These are phyloP conservation scores for Antennarius maculatus DNA, from an alignment of 2,797 vertebrate species.

Conservation along the genomic window DNA sequence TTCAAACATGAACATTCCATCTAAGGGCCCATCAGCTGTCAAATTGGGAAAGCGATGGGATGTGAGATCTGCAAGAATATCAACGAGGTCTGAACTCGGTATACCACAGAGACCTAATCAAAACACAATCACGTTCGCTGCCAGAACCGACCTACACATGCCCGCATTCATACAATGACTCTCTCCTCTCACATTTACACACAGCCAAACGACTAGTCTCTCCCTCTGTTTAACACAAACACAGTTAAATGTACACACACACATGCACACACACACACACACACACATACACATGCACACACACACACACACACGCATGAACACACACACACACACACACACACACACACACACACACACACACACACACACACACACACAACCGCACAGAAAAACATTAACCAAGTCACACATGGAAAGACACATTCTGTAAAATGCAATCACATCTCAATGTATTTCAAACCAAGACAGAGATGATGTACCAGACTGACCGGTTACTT, in stretches of 20 bases:
- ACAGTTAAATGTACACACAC: slow-evolving; percentile 68
- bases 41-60: slow-evolving; percentile 84
- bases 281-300: no score
- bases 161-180: slow-evolving; percentile 52
- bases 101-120: slow-evolving; percentile 80
- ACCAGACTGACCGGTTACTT: slow-evolving; percentile 64
- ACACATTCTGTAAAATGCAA: slow-evolving; percentile 65
- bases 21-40: slow-evolving; percentile 91
- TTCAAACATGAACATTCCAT: slow-evolving; percentile 90
- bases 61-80: slow-evolving; percentile 75
- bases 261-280: slow-evolving; percentile 63
- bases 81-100: slow-evolving; percentile 74
- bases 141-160: slow-evolving; percentile 66
- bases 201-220: slow-evolving; percentile 48
- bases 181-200: slow-evolving; percentile 51
- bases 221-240: slow-evolving; percentile 51
- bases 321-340: slow-evolving; percentile 67
- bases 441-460: slow-evolving; percentile 61
- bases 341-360: slow-evolving; percentile 68
- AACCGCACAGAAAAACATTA: slow-evolving; percentile 54
- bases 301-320: slow-evolving; percentile 60
- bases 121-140: slow-evolving; percentile 81
- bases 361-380: slow-evolving; percentile 61
- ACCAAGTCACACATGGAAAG: slow-evolving; percentile 67
- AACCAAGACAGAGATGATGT: slow-evolving; percentile 57